A percentile compares a stretch with the other conserved stretches of the same genome.
Conservation (phyloP, 2,888 invertebrate species). For the Pristionchus entomophagus region DNA sequence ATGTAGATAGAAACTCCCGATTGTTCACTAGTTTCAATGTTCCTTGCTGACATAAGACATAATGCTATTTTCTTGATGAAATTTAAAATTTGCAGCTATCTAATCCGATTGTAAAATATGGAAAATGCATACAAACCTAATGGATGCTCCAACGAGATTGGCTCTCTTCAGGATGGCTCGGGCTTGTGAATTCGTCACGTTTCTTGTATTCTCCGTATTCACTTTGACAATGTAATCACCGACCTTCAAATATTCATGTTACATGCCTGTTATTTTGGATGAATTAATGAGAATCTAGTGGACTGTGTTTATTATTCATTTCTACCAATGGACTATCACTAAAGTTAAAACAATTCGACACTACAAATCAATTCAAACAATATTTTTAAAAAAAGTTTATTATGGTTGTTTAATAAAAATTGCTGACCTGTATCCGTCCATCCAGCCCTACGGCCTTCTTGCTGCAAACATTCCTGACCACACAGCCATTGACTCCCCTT, state of each 20-base stretch:
- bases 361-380: no score
- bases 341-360: no score
- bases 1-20: neutral
- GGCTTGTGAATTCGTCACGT: slow-evolving; percentile 81
- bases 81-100: no score
- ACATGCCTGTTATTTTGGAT: no score
- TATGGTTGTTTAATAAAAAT: no score
- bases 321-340: no score
- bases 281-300: no score
- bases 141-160: slow-evolving; percentile 80
- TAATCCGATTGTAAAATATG: no score
- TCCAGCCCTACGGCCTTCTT: slow-evolving; percentile 81
- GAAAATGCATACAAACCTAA: slow-evolving; percentile 79
- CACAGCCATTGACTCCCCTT: slow-evolving; percentile 81
- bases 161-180: slow-evolving; percentile 81
- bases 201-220: slow-evolving; percentile 81
- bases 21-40: neutral
- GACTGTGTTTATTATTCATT: no score
- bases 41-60: no score
- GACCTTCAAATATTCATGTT: slow-evolving; percentile 60
- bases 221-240: slow-evolving; percentile 81
- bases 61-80: no score
- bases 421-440: slow-evolving; percentile 78
- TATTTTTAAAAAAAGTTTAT: no score
- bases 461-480: slow-evolving; percentile 79